Evolutionary conservation across 2,113 vertebrate genomes (phyloP), one percentile per base, ranked within the genome.

Genomic region (Bubalus kerabau): DNA sequence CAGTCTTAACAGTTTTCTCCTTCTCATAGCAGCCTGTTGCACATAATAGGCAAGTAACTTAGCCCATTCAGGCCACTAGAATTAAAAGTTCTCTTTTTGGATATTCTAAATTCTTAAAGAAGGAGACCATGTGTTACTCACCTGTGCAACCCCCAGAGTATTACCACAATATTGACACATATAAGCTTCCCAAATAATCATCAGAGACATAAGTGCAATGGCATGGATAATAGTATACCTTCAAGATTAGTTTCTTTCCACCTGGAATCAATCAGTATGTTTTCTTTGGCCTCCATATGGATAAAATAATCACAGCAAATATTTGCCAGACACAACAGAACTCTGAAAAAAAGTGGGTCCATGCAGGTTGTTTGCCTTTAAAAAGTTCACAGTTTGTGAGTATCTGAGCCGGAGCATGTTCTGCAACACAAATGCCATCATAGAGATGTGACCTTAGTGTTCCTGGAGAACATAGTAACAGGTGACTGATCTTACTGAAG

Each of bases 361-460:
- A 26, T 7, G 3, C 1, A 15, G 16, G 23, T 30, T 1, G 3
- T 5, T 36, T 30, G 17, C 9, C 40, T 1, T 62, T 26, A 6
- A 32, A 64, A 74, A 3, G 2, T 11, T 54, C 30, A 6, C 17
- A 2, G 24, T 16, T 14, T 16, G 48, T 32, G 13, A 60, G 13
- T 46, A 23, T 59, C 28, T 48, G 4, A 59, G 1, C 26, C 46
- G n/a, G 36, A 46, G 32, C 4, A 12, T 1, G 2, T 4, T 28
- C 5, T 9, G 16, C 9, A 80, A 26, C 12, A 0, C 71, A 56
- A 4, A 19, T 0, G 1, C 8, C 32, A 5, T 23, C 2, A 4
- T 10, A 48, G 13, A 62, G 30, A 19, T 50, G 21, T 52, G 36
- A 1, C 26, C 16, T 50, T 40, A 5, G 10, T 17, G 11, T 24